These are phyloP conservation scores for Stenodema calcarata DNA, from an alignment of 2,888 invertebrate genomes.

Conservation along the genomic window DNA sequence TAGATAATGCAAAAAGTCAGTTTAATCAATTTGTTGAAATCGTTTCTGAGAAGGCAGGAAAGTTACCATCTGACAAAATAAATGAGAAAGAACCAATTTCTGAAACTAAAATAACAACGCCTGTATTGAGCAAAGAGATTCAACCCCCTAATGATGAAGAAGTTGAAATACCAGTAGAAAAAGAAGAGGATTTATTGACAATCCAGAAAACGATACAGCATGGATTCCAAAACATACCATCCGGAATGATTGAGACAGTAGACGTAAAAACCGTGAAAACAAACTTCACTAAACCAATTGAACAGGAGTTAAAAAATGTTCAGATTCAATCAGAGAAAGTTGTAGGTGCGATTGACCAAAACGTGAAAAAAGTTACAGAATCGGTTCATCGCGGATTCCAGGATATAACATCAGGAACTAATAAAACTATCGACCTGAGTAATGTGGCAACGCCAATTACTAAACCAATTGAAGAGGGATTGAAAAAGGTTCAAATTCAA, in stretches of 20 bases:
- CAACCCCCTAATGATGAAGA: background rate
- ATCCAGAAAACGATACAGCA: background rate
- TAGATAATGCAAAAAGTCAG: conserved; percentile 12
- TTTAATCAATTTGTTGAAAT: conserved; percentile 13
- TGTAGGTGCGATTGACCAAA: background rate
- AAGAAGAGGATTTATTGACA: background rate
- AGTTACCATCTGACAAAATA: background rate
- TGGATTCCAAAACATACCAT: background rate
- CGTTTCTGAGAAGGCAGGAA: background rate
- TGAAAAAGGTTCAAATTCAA: background rate
- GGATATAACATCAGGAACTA: too few species aligned
- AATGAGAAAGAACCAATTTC: background rate
- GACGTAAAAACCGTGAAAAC: background rate
- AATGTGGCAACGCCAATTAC: too few species aligned
- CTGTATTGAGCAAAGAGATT: background rate
- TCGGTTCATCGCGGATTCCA: too few species aligned
- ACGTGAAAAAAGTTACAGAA: background rate
- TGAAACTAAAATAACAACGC: background rate
- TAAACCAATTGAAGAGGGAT: background rate
- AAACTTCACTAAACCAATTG: background rate
- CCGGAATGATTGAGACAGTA: background rate
- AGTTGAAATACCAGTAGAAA: background rate
- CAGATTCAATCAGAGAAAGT: background rate
- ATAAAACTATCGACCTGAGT: too few species aligned
- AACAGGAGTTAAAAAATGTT: background rate